Percentiles rank a stretch among this genome's conserved stretches.
These are phyloP conservation scores for Oreortyx pictus DNA, from an alignment of 2,797 vertebrate species.

Conservation along the genomic window DNA sequence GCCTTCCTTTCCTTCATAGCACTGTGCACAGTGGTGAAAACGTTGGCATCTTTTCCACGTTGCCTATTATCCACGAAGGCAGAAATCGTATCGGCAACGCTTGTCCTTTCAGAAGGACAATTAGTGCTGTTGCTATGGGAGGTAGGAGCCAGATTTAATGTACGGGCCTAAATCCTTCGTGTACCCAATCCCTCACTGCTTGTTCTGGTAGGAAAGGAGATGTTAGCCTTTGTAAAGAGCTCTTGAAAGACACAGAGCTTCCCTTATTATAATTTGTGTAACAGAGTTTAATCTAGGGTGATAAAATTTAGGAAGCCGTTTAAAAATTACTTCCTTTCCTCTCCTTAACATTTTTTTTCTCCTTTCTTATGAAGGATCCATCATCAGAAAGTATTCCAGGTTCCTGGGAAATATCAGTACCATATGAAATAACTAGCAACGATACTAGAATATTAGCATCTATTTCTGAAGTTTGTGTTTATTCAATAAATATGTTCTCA, in stretches of 20 bases:
- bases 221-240: neutral
- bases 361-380: neutral
- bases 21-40: neutral
- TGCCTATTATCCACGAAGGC: neutral
- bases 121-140: neutral
- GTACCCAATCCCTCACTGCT: neutral
- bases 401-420: neutral
- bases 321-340: neutral
- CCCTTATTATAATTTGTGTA: neutral
- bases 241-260: neutral
- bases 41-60: neutral
- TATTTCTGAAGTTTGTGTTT: neutral
- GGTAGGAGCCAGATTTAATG: neutral
- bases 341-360: neutral
- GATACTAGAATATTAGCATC: neutral
- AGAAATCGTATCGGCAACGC: neutral
- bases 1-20: neutral
- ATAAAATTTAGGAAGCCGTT: neutral
- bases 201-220: neutral
- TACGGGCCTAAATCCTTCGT: neutral
- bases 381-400: neutral
- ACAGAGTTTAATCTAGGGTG: neutral
- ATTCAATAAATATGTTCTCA: slow-evolving; percentile 20
- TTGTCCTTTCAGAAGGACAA: neutral
- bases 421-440: neutral